These are phyloP conservation scores for Brachionus calyciflorus DNA, from an alignment of 1,140 invertebrate species.

Conservation along the genomic window DNA sequence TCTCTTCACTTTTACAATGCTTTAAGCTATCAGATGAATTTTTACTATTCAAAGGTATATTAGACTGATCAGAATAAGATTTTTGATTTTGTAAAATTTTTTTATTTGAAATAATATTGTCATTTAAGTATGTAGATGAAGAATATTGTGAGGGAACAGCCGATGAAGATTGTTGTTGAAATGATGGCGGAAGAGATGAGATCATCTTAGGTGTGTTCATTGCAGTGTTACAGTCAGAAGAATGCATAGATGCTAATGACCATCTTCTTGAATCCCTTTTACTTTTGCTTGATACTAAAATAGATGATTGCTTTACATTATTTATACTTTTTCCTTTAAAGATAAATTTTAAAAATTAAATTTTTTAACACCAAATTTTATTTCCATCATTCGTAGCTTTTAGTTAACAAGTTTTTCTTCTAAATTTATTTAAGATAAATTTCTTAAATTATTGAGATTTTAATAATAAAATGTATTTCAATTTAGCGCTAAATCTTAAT, in stretches of 20 bases:
- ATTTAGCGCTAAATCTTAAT: no score
- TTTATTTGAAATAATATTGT: neutral
- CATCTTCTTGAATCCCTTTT: conserved; percentile 24
- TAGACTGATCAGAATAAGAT: neutral
- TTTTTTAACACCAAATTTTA: no score
- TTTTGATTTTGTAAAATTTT: conserved; percentile 8
- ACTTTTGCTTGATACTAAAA: neutral
- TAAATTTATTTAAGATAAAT: no score
- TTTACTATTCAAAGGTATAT: neutral
- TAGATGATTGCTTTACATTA: neutral
- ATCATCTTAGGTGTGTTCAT: neutral
- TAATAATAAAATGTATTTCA: no score
- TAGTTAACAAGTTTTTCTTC: no score
- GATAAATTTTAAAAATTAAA: neutral
- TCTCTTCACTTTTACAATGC: neutral
- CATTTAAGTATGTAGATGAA: neutral
- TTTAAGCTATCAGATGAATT: neutral
- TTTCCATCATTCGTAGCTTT: no score
- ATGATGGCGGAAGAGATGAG: neutral
- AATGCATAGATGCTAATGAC: conserved; percentile 36
- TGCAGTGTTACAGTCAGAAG: neutral
- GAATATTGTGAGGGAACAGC: neutral
- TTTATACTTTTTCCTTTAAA: neutral
- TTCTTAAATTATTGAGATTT: no score
- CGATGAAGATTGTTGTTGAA: neutral